Evolutionary conservation across 2,888 invertebrate species (phyloP), one percentile per base, ranked within the genome.

Genomic region (Ceriagrion tenellum): DNA sequence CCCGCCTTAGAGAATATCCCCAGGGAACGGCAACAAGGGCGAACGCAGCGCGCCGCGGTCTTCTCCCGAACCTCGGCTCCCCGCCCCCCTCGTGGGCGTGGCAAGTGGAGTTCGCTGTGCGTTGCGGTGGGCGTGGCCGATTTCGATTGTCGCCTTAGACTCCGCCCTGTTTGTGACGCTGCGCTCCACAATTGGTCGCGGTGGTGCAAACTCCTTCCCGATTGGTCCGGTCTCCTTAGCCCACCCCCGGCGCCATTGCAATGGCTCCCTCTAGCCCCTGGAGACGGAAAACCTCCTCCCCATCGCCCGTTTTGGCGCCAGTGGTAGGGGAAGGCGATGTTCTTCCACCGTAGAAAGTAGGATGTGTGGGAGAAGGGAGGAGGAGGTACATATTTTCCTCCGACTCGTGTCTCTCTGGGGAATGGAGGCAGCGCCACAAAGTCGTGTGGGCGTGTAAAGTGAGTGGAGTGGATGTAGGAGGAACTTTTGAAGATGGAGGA

Each of bases 171-270:
- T 26, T 23, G 69, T 47, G 47, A 69, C 63, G 69, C 13, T 2
- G 35, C 40, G 26, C 47, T 3, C 69, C 13, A 13, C 16, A 47
- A 47, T 93, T 93, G 93, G 93, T 47, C n/a, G 69, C 18, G 16
- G 40, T 81, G 35, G 35, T 13, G 0, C 26, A 47, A 26, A 6
- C 47, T 47, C 69, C 47, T 40, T 74, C 47, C 69, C 69, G 93
- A 63, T 93, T 93, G 93, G 93, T 30, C 69, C 47, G 47, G 0
- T 13, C 23, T 47, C 20, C n/a, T 93, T 35, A 55, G 93, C 69
- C 93, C 93, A 47, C 93, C 93, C 93, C 93, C 93, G 93, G 74
- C 93, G 93, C 93, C 93, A 93, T 93, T 93, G 93, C 93, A 55
- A 93, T 74, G 93, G 81, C 30, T 81, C 81, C 16, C 35, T 18